These are phyloP conservation scores for Priocnemis perturbator DNA, from an alignment of 2,888 invertebrate genomes.

Conservation along the genomic window DNA sequence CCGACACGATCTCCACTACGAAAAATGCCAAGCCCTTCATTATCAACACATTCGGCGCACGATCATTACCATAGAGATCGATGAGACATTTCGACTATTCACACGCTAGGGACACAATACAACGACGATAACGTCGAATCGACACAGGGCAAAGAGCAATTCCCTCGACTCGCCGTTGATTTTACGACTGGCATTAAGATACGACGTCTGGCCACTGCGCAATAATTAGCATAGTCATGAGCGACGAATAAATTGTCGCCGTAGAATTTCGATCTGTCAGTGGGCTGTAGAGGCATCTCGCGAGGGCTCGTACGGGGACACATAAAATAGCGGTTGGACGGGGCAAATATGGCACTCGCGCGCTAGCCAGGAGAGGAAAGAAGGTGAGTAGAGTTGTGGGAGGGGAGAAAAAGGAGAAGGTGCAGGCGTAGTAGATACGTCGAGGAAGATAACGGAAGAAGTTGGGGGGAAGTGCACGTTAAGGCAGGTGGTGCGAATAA, in stretches of 20 bases:
- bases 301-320: slow-evolving; percentile 41
- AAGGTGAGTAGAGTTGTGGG: neutral
- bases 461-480: slow-evolving; percentile 40
- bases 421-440: slow-evolving; percentile 31
- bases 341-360: slow-evolving; percentile 34
- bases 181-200: too few relatives aligned
- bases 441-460: slow-evolving; percentile 48
- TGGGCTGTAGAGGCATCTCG: slow-evolving; percentile 27
- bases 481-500: slow-evolving; percentile 56
- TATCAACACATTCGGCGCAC: too few relatives aligned
- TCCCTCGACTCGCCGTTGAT: too few relatives aligned
- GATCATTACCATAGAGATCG: too few relatives aligned
- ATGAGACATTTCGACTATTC: too few relatives aligned
- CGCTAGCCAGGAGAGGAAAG: neutral
- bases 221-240: slow-evolving; percentile 15
- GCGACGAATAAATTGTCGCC: slow-evolving; percentile 19
- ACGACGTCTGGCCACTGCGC: too few relatives aligned
- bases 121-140: too few relatives aligned
- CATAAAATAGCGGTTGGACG: neutral
- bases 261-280: slow-evolving; percentile 26
- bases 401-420: slow-evolving; percentile 11
- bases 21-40: too few relatives aligned
- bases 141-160: too few relatives aligned
- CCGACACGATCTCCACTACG: too few relatives aligned
- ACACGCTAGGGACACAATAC: too few relatives aligned